Conservation (phyloP, 2,797 vertebrate species). For the Loris lydekkerianus region DNA sequence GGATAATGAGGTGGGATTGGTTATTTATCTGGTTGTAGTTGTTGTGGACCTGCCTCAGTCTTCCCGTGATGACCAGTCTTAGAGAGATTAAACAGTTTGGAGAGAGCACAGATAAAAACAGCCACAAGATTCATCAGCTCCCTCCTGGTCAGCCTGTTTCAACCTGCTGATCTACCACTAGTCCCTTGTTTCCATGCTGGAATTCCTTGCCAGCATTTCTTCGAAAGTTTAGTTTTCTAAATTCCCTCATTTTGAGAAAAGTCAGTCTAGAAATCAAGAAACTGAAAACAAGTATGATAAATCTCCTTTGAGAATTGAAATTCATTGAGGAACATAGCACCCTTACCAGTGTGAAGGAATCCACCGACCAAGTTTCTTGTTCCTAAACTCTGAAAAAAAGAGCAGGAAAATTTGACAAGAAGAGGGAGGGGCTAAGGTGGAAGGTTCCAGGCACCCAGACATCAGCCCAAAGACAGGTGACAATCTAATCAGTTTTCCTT, state of each 20-base stretch:
- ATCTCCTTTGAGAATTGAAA: conserved; percentile 12
- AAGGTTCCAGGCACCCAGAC: background rate
- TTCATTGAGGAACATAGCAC: background rate
- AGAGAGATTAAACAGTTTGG: background rate
- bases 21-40: background rate
- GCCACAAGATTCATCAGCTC: background rate
- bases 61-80: background rate
- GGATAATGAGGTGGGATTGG: background rate
- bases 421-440: background rate
- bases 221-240: background rate
- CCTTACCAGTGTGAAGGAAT: background rate
- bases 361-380: background rate
- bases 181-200: background rate
- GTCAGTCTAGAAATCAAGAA: background rate
- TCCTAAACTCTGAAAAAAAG: background rate
- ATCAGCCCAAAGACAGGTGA: background rate
- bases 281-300: conserved; percentile 3
- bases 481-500: background rate
- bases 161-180: rapidly evolving
- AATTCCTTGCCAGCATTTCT: background rate
- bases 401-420: background rate
- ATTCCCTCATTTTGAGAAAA: conserved; percentile 11
- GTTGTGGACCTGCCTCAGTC: background rate
- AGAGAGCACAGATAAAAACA: background rate
- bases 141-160: background rate